Evolutionary conservation across 2,113 vertebrate species (phyloP).

Genomic region (Leptocoma aspasia): DNA sequence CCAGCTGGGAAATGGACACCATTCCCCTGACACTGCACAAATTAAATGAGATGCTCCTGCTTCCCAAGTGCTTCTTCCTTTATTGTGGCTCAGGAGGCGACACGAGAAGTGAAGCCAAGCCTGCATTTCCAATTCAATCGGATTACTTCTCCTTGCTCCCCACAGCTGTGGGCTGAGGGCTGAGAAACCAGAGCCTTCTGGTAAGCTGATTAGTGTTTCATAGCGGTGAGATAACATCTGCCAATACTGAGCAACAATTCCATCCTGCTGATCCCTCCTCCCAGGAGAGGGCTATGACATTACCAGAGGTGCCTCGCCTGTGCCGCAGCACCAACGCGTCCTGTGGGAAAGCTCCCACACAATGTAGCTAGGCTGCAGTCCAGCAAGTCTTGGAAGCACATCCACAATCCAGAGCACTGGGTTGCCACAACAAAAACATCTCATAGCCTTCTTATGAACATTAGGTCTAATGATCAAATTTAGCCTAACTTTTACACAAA

Average conservation of each 20-base stretch:
- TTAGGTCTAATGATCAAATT: background rate
- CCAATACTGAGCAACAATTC: constrained; percentile 43
- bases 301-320: background rate
- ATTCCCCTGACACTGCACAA: background rate
- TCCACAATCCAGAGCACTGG: background rate
- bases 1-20: background rate
- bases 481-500: background rate
- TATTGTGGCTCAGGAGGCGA: background rate
- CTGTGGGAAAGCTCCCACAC: background rate
- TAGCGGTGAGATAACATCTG: constrained; percentile 44
- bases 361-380: background rate
- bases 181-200: constrained; percentile 57
- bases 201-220: constrained; percentile 42
- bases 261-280: background rate
- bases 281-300: constrained; percentile 23
- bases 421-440: background rate
- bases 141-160: constrained; percentile 7
- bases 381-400: background rate
- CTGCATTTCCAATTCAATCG: constrained; percentile 51
- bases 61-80: constrained; percentile 3
- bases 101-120: background rate
- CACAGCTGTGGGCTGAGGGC: background rate
- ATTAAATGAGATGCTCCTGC: background rate
- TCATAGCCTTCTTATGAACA: background rate
- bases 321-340: background rate